Percentiles rank a stretch among this genome's conserved stretches.
Conservation (phyloP, 2,797 vertebrate genomes). For the Eospalax fontanierii region DNA sequence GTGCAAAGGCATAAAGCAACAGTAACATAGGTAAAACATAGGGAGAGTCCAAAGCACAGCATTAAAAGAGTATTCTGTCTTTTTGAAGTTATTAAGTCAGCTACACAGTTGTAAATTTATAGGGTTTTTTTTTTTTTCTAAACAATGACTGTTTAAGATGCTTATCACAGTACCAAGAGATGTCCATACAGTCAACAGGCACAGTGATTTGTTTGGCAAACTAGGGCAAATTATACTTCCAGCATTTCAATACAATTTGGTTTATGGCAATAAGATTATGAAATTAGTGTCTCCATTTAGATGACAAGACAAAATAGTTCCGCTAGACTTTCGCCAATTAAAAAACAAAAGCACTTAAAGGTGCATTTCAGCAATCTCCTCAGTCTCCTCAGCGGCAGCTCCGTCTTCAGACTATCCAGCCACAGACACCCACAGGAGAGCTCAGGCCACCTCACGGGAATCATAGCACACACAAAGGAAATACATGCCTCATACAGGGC, state of each 20-base stretch:
- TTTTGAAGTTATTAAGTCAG: background rate
- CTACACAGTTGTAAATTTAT: background rate
- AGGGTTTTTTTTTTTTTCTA: background rate
- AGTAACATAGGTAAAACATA: background rate
- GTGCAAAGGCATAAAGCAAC: background rate
- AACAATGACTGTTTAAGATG: background rate
- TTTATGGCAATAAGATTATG: background rate
- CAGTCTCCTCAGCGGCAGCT: background rate
- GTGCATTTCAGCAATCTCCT: background rate
- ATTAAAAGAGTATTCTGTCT: background rate
- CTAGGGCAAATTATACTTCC: background rate
- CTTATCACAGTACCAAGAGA: background rate
- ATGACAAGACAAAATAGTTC: background rate
- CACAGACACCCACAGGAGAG: background rate
- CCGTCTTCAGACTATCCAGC: background rate
- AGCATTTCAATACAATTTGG: background rate
- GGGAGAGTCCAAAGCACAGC: background rate
- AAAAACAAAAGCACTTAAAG: background rate
- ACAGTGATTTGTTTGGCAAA: constrained; percentile 2
- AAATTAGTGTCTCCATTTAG: background rate
- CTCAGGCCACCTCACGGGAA: background rate
- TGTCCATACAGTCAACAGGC: constrained; percentile 5
- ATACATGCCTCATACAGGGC: background rate
- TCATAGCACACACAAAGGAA: background rate
- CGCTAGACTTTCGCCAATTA: background rate